Evolutionary conservation across 2,888 invertebrate genomes (phyloP).

Genomic region (Brenthis ino): DNA sequence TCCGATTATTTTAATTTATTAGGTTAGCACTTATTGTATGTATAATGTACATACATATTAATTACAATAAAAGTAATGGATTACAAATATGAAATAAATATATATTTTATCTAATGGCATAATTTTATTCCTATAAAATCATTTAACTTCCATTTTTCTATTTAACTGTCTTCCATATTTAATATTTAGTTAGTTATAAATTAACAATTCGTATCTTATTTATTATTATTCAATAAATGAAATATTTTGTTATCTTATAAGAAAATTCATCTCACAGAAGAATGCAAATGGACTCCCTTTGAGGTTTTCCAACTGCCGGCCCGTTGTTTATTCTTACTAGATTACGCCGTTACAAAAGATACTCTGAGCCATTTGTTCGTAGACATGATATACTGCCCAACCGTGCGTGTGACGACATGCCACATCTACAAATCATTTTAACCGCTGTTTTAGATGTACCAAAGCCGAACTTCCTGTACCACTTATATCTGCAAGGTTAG

Average conservation of each 20-base stretch:
- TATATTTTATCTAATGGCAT: no score
- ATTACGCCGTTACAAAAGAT: constrained; percentile 72
- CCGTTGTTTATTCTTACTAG: constrained; percentile 71
- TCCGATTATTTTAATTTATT: no score
- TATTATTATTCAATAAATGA: background rate
- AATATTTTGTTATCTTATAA: constrained; percentile 13
- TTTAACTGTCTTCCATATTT: no score
- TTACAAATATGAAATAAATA: no score
- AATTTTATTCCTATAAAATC: no score
- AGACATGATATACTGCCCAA: constrained; percentile 75
- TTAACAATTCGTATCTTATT: background rate
- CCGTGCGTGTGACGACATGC: constrained; percentile 74
- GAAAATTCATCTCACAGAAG: constrained; percentile 38
- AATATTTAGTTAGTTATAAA: no score
- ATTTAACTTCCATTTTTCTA: no score
- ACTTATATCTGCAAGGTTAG: constrained; percentile 24
- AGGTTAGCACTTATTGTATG: no score
- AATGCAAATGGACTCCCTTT: constrained; percentile 55
- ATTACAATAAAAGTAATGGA: no score
- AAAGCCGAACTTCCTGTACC: constrained; percentile 42
- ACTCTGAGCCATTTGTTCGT: constrained; percentile 70
- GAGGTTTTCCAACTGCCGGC: constrained; percentile 50
- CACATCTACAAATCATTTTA: constrained; percentile 49
- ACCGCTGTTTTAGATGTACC: constrained; percentile 38
- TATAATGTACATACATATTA: no score